Conservation (phyloP, 2,797 vertebrate genomes). For the Coracias cyanogaster region DNA sequence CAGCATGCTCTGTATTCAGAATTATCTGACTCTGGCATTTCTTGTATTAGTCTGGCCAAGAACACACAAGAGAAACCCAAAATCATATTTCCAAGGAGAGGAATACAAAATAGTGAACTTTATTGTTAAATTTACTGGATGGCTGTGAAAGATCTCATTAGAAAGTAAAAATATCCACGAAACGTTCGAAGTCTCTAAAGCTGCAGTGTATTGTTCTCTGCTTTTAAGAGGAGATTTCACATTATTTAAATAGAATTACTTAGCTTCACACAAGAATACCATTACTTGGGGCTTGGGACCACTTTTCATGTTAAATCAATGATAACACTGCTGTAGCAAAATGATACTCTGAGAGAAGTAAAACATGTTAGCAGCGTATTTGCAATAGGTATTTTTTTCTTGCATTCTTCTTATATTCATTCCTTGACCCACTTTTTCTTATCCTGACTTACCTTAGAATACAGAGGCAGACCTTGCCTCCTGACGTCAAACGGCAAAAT, state of each 20-base stretch:
- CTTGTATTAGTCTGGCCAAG: neutral
- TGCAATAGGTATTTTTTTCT: neutral
- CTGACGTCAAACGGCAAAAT: conserved; percentile 94
- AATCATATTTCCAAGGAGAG: neutral
- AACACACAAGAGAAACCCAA: neutral
- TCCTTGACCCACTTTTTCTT: neutral
- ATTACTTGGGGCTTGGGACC: neutral
- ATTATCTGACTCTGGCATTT: neutral
- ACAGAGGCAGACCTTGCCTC: conserved; percentile 93
- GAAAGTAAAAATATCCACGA: conserved; percentile 16
- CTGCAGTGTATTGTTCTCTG: neutral
- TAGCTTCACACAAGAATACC: neutral
- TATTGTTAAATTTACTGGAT: conserved; percentile 22
- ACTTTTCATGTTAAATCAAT: neutral
- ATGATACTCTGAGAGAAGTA: neutral
- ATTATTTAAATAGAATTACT: neutral
- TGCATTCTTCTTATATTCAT: neutral
- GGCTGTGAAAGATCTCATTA: conserved; percentile 76
- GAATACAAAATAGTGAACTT: neutral
- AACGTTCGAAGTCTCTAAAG: neutral
- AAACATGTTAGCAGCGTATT: neutral
- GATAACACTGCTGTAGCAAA: neutral
- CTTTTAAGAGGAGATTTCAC: neutral
- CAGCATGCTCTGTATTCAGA: neutral
- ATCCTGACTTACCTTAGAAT: conserved; percentile 88